Base-by-base conservation (phyloP, 1,140 invertebrate species). In the Elymnias hypermnestra region DNA sequence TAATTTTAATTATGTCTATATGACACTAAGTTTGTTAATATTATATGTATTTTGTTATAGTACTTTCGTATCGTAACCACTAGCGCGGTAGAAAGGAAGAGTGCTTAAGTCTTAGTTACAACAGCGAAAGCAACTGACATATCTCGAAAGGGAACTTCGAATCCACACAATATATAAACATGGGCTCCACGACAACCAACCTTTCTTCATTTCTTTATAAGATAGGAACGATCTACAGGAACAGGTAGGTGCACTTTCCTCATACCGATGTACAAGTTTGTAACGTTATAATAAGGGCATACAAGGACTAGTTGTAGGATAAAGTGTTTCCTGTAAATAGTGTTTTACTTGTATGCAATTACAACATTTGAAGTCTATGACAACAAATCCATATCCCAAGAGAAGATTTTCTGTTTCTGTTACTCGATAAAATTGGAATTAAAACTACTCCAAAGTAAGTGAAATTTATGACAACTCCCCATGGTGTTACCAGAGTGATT, bases 21-120 rank as follows among this genome's bases (percentile, higher is more conserved):
- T n/a, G 1, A 9, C 25, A 13, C 3, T 29, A 3, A 9, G 2
- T 26, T 7, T 26, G 10, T 3, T 26, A 9, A 26, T 2, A 8
- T n/a, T 26, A 26, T 9, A 2, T 26, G n/a, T 26, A 9, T 2
- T 26, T 3, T 9, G n/a, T 26, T 9, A 12, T 29, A 29, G 13
- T 17, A 43, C 7, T 21, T 43, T 22, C 5, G 21, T 18, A 7
- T 43, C 40, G 22, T 26, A 36, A 17, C 29, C 12, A 52, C 52
- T 49, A 40, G 57, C 63, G 63, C 63, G 51, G 58, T 75, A 70
- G 81, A 84, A 84, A 84, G 77, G 77, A 84, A 84, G 74, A 84
- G 81, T 82, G 66, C 60, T 71, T 58, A 51, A 70, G 63, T 64
- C 64, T 66, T 53, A 71, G 66, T 61, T 60, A 57, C 72, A 72